Conservation (phyloP, 2,797 vertebrate genomes). For the Periparus ater region DNA sequence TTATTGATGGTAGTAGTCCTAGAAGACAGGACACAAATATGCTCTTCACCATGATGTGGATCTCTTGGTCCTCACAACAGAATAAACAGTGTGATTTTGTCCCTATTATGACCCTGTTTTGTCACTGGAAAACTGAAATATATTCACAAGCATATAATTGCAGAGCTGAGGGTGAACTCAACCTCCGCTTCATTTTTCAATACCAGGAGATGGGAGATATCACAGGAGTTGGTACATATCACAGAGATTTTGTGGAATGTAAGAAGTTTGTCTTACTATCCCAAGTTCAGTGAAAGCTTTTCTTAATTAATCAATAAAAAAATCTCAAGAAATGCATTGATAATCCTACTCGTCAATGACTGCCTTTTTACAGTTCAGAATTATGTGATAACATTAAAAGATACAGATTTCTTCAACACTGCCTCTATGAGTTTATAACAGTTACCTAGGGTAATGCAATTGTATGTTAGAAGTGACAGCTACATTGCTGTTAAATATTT, state of each 20-base stretch:
- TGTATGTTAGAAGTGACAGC: not conserved
- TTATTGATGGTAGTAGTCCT: not conserved
- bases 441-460: not conserved
- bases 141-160: not conserved
- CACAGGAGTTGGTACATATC: not conserved
- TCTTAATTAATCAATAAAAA: not conserved
- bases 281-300: not conserved
- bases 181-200: not conserved
- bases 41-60: not conserved
- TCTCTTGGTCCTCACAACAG: not conserved
- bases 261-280: not conserved
- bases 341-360: not conserved
- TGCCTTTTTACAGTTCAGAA: not conserved
- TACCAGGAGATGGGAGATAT: not conserved
- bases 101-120: fast-evolving
- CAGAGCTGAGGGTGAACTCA: not conserved
- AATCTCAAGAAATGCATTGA: not conserved
- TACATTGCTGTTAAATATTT: not conserved
- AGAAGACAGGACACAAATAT: not conserved
- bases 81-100: not conserved
- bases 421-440: not conserved
- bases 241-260: not conserved
- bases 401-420: not conserved
- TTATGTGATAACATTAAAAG: not conserved
- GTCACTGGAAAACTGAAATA: not conserved